Evolutionary conservation across 2,797 vertebrate species (phyloP).

Genomic region (Thamnophis elegans): DNA sequence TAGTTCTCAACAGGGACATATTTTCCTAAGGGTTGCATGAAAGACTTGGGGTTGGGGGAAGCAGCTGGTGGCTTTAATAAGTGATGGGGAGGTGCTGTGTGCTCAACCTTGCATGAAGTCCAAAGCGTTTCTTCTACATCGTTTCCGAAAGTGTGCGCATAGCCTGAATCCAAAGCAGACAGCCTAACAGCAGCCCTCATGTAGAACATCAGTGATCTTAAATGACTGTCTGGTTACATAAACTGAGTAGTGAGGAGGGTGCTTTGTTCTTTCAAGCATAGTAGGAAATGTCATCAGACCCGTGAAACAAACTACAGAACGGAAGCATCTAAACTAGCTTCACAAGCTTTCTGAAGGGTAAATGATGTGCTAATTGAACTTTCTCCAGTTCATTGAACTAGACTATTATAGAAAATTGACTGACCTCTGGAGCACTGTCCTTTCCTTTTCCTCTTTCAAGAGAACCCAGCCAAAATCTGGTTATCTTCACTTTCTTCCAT

Average conservation of each 20-base stretch:
- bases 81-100: not conserved
- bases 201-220: slow-evolving; percentile 9
- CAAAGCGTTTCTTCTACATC: not conserved
- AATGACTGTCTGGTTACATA: slow-evolving; percentile 11
- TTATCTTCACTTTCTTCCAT: not conserved
- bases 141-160: not conserved
- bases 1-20: not conserved
- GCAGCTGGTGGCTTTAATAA: not conserved
- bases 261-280: slow-evolving; percentile 5
- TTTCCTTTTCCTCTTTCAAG: slow-evolving; percentile 31
- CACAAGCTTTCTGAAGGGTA: slow-evolving; percentile 12
- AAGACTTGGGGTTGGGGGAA: not conserved
- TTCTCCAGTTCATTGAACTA: slow-evolving; percentile 25
- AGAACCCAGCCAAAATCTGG: not conserved
- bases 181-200: not conserved
- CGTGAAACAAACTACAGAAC: not conserved
- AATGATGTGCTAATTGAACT: slow-evolving; percentile 34
- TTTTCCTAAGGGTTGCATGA: not conserved
- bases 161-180: not conserved
- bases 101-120: not conserved
- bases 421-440: slow-evolving; percentile 21
- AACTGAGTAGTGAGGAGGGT: not conserved
- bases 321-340: not conserved
- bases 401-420: slow-evolving; percentile 9
- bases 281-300: slow-evolving; percentile 5